Conservation (phyloP, 2,888 invertebrate species). For the Andrena trimmerana region DNA sequence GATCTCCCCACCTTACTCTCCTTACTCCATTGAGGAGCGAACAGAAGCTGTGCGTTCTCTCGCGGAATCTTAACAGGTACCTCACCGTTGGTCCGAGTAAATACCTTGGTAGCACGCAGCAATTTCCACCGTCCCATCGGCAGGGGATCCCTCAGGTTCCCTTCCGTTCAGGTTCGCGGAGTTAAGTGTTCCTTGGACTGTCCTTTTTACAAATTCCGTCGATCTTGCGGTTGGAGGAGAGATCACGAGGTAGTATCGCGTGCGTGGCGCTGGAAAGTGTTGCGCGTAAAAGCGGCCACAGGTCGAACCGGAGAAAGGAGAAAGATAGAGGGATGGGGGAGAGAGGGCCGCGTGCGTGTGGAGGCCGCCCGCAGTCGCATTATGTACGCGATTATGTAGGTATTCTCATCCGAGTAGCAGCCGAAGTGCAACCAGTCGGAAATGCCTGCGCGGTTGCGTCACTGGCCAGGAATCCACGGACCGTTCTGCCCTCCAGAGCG, state of each 20-base stretch:
- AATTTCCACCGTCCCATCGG: too few relatives aligned
- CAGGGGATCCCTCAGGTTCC: too few relatives aligned
- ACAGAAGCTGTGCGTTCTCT: too few relatives aligned
- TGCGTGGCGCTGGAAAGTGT: not conserved
- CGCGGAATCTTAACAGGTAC: too few relatives aligned
- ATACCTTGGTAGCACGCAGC: too few relatives aligned
- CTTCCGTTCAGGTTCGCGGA: too few relatives aligned
- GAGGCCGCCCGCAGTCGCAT: constrained; percentile 38
- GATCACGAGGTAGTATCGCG: not conserved
- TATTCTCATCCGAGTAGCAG: constrained; percentile 70
- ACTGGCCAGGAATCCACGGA: constrained; percentile 82
- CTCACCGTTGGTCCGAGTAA: too few relatives aligned
- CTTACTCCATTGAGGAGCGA: too few relatives aligned
- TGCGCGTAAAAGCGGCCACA: constrained; percentile 8
- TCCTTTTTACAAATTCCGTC: not conserved
- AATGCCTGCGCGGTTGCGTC: constrained; percentile 83
- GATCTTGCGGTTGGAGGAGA: not conserved
- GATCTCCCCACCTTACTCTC: too few relatives aligned
- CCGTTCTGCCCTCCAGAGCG: constrained; percentile 69
- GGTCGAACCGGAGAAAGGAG: not conserved
- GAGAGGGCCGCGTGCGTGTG: not conserved
- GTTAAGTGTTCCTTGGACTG: not conserved
- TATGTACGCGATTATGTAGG: constrained; percentile 72
- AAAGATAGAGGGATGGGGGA: not conserved
- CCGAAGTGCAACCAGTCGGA: constrained; percentile 83